Evolutionary conservation across 2,888 invertebrate species (phyloP).

Genomic region (Rapana venosa): DNA sequence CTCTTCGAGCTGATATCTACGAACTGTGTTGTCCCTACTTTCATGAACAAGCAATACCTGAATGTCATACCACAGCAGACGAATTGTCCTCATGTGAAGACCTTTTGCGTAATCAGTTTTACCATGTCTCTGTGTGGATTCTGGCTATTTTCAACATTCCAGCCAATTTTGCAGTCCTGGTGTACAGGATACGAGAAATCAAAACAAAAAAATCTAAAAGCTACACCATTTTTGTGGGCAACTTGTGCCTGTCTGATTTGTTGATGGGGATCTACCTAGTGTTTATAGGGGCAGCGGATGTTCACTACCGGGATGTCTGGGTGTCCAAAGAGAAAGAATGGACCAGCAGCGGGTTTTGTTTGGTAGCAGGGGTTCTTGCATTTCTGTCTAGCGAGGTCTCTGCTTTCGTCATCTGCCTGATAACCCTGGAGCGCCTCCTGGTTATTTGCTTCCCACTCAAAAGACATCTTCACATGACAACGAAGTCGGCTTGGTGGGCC

Average conservation of each 20-base stretch:
- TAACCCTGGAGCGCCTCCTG: slow-evolving; percentile 45
- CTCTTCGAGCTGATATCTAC: slow-evolving; percentile 41
- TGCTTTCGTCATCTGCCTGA: slow-evolving; percentile 39
- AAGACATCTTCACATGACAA: slow-evolving; percentile 36
- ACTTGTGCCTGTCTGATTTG: slow-evolving; percentile 45
- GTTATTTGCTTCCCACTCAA: slow-evolving; percentile 43
- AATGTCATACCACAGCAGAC: slow-evolving; percentile 40
- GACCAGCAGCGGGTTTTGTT: slow-evolving; percentile 39
- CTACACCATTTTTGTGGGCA: slow-evolving; percentile 44
- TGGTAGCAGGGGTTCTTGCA: slow-evolving; percentile 40
- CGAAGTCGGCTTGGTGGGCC: slow-evolving; percentile 29
- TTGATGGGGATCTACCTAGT: slow-evolving; percentile 47
- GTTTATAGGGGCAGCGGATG: slow-evolving; percentile 48
- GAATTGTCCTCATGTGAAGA: slow-evolving; percentile 47
- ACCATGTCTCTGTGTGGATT: slow-evolving; percentile 41
- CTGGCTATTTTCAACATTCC: slow-evolving; percentile 40
- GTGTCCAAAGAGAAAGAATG: slow-evolving; percentile 36
- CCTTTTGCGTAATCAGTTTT: slow-evolving; percentile 32
- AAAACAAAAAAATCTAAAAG: slow-evolving; percentile 26
- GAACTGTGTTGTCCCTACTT: slow-evolving; percentile 45
- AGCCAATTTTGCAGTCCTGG: slow-evolving; percentile 42
- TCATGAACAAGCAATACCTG: slow-evolving; percentile 7
- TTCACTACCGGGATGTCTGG: slow-evolving; percentile 39
- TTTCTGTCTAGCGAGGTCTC: slow-evolving; percentile 43
- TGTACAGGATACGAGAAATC: slow-evolving; percentile 39